phyloP scores from a whole-genome alignment of 1,140 invertebrate genomes.

The Orchesella cincta region DNA sequence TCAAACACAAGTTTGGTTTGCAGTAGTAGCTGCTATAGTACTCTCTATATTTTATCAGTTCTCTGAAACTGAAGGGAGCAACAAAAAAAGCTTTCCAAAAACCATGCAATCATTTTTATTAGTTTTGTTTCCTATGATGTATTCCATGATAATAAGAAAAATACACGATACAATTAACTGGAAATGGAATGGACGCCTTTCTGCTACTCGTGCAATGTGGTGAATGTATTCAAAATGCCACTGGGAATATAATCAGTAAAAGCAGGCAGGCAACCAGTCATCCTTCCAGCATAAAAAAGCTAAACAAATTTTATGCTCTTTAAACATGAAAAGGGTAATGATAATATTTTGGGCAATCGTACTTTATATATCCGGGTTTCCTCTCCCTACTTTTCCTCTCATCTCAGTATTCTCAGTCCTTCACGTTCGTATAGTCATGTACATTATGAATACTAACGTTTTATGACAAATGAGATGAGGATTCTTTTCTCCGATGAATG shows the following conservation, averaged over 20 bases:
- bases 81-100: not conserved
- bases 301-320: constrained; percentile 12
- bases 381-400: not conserved
- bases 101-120: not conserved
- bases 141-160: not conserved
- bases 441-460: too few species aligned
- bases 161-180: not conserved
- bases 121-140: not conserved
- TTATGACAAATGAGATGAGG: too few species aligned
- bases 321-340: not conserved
- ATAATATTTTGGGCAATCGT: not conserved
- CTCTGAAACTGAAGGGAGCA: not conserved
- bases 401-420: too few species aligned
- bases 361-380: not conserved
- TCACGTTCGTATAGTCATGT: too few species aligned
- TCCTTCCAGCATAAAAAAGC: not conserved
- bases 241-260: not conserved
- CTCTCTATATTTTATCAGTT: too few species aligned
- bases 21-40: not conserved
- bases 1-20: not conserved
- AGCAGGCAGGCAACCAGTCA: too few species aligned
- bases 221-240: not conserved
- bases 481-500: too few species aligned
- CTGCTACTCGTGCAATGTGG: not conserved
- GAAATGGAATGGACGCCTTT: too few species aligned